Percentiles rank a stretch among this genome's conserved stretches.
Evolutionary conservation across 2,888 invertebrate species (phyloP).

Genomic region (Carpatolechia fugitivella): DNA sequence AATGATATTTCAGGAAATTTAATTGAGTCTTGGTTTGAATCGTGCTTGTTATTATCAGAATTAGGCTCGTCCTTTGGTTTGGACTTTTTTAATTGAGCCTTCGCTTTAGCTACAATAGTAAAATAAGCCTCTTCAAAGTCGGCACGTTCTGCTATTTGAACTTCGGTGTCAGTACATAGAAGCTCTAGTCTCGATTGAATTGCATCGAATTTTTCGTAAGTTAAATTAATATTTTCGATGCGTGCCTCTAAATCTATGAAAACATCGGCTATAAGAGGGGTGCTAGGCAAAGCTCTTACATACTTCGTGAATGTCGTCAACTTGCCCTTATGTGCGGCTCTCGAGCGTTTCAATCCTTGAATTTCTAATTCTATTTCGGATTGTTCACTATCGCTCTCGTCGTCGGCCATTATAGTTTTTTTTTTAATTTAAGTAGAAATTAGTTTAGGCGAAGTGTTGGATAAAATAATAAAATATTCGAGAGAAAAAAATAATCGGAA

Average conservation of each 20-base stretch:
- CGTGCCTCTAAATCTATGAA: neutral
- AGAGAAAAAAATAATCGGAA: no score
- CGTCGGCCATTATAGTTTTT: neutral
- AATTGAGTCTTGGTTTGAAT: no score
- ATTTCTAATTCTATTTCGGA: neutral
- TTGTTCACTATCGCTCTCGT: neutral
- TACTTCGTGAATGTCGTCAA: neutral
- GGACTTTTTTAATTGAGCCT: neutral
- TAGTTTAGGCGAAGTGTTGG: neutral
- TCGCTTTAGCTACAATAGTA: neutral
- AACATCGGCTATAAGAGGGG: neutral
- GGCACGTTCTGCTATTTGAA: neutral
- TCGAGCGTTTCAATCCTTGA: neutral
- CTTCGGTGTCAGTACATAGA: neutral
- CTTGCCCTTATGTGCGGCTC: neutral
- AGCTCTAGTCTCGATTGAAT: neutral
- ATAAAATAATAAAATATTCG: no score
- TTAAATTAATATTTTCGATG: neutral
- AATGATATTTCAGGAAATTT: neutral
- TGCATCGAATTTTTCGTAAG: neutral
- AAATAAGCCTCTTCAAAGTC: neutral
- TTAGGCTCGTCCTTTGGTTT: neutral
- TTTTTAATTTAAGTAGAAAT: neutral
- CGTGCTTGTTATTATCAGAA: neutral
- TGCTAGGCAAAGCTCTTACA: neutral